A percentile compares a stretch with the other conserved stretches of the same genome.
Conservation (phyloP, 2,797 vertebrate genomes). For the Micrastur ruficollis region DNA sequence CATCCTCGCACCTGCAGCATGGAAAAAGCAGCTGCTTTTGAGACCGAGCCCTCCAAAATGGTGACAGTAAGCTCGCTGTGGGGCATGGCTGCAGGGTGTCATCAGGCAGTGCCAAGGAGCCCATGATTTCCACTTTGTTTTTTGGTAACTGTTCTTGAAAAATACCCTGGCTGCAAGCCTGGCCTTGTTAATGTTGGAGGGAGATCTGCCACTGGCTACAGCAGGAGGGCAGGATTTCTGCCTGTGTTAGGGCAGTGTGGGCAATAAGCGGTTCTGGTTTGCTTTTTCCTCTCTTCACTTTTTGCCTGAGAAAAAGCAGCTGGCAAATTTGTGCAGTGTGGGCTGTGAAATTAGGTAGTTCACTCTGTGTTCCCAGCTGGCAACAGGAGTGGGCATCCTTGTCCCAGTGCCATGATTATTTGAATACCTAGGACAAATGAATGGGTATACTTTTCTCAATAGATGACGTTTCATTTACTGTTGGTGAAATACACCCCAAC, state of each 20-base stretch:
- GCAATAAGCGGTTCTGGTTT: background rate
- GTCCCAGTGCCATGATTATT: background rate
- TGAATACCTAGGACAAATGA: background rate
- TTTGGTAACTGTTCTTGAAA: background rate
- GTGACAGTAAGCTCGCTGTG: background rate
- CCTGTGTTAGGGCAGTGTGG: background rate
- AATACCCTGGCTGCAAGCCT: fast-evolving
- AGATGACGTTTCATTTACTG: background rate
- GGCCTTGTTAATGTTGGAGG: background rate
- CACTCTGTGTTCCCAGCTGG: background rate
- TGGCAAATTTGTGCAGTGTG: background rate
- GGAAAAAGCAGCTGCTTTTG: background rate
- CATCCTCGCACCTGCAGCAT: background rate
- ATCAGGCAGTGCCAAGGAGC: background rate
- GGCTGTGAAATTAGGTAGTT: background rate
- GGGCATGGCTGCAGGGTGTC: background rate
- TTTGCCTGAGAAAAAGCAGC: background rate
- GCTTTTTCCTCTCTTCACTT: background rate
- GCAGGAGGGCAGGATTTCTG: background rate
- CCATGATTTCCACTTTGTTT: background rate
- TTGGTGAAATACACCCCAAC: background rate
- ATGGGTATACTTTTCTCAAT: background rate
- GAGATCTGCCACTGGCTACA: background rate
- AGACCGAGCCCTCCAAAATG: background rate
- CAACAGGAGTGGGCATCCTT: background rate